phyloP scores from a whole-genome alignment of 2,888 invertebrate genomes.

The Heteromurus nitidus region DNA sequence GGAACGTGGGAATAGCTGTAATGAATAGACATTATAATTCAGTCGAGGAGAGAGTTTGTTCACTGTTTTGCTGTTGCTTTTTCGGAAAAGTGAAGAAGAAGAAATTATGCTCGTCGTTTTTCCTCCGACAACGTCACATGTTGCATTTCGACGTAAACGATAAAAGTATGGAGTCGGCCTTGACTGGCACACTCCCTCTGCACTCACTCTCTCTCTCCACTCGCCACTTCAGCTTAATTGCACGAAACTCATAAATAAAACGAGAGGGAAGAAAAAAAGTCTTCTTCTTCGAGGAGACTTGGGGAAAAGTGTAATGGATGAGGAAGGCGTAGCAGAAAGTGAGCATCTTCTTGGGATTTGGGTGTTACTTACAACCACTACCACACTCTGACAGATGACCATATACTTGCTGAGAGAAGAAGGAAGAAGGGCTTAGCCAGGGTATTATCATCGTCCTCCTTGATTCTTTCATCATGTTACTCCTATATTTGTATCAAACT shows the following conservation, averaged over 20 bases:
- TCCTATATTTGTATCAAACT: no score
- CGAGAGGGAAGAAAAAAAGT: no score
- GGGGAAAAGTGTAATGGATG: conserved; percentile 3
- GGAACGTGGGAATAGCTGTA: no score
- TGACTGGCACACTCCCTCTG: conserved; percentile 24
- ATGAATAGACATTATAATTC: no score
- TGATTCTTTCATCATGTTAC: no score
- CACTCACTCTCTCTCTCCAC: background rate
- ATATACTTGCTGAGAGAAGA: no score
- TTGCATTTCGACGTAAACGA: conserved; percentile 14
- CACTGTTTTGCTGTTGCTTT: background rate
- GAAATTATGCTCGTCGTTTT: background rate
- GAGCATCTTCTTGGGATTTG: background rate
- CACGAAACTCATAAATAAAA: conserved; percentile 42
- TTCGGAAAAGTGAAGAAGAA: background rate
- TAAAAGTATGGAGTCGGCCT: conserved; percentile 1
- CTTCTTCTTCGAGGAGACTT: no score
- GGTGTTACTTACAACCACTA: no score
- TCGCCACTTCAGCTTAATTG: conserved; percentile 52
- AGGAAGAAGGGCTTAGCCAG: no score
- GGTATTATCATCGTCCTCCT: no score
- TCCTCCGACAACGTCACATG: conserved; percentile 2
- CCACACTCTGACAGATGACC: no score
- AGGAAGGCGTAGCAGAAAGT: background rate
- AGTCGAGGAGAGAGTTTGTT: no score